Base-by-base conservation (phyloP, 2,888 invertebrate species). In the Nomada hirtipes region DNA sequence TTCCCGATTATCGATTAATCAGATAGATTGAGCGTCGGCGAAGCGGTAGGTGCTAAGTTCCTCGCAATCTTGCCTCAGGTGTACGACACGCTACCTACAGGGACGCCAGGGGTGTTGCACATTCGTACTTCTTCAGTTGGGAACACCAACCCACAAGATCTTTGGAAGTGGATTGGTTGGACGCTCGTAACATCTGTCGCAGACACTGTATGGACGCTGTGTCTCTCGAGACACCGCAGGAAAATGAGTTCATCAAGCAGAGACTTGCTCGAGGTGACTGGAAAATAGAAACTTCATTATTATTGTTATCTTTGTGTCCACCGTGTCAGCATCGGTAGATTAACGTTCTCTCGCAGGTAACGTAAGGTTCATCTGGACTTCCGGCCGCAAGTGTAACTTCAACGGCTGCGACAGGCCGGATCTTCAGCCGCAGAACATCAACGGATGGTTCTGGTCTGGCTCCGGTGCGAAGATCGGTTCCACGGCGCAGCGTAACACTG, bases 391-490 rank as follows among this genome's bases (percentile, higher is more conserved):
- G 94, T 98, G 98, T 92, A 98, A 98, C 94, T 98, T 98, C 93
- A 97, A 97, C 82, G 98, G 98, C 57, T 98, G 98, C 93, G 97
- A 97, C 91, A 96, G 98, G 76, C 96, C 97, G 20, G 98, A 98
- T 93, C 95, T 98, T 86, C 96, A 97, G 90, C 98, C 98, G 50
- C 95, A 96, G 87, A 96, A 96, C 78, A 93, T 98, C 84, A 98
- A 98, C 92, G 98, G 98, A 64, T 98, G 98, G 98, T 98, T 98
- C 96, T 98, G 98, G 98, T 98, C 97, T 9, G 98, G 98, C 85
- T 98, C 98, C 11, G 98, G 98, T 47, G 98, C 97, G 83, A 98
- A 98, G 95, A 97, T 98, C 92, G 98, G 98, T 63, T 96, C 98
- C 81, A 98, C 98, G 73, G 96, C 97, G 50, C 97, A 98, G 93